phyloP scores from a whole-genome alignment of 2,888 invertebrate species.

The Drosophila mimica region DNA sequence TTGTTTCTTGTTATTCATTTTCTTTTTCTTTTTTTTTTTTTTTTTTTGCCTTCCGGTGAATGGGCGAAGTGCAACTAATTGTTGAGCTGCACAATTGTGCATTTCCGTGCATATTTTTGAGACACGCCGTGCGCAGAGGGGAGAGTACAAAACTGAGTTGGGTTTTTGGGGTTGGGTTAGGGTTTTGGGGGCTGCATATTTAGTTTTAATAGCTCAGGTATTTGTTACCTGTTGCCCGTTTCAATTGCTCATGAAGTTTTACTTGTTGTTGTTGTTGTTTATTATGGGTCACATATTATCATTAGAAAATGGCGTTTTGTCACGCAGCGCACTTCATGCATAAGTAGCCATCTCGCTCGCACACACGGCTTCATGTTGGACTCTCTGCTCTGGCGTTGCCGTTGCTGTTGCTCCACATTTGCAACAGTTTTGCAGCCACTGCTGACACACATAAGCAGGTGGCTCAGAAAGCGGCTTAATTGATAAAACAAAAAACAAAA shows the following conservation, averaged over 20 bases:
- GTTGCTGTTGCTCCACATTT: slow-evolving; percentile 20
- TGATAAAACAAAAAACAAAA: slow-evolving; percentile 39
- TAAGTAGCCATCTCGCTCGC: slow-evolving; percentile 45
- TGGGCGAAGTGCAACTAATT: slow-evolving; percentile 78
- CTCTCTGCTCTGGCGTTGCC: slow-evolving; percentile 1
- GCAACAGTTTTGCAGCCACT: slow-evolving; percentile 41
- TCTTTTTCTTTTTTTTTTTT: slow-evolving; percentile 26
- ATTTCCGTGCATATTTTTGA: slow-evolving; percentile 83
- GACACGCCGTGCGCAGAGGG: slow-evolving; percentile 16
- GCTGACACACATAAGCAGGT: slow-evolving; percentile 43
- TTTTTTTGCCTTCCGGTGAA: slow-evolving; percentile 57
- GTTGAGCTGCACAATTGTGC: slow-evolving; percentile 84
- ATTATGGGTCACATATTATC: slow-evolving; percentile 81
- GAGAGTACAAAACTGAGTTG: not conserved
- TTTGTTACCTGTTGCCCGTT: slow-evolving; percentile 81
- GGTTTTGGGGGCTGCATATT: slow-evolving; percentile 66
- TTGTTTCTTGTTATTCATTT: slow-evolving; percentile 26
- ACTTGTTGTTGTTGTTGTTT: slow-evolving; percentile 57
- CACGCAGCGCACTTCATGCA: slow-evolving; percentile 79
- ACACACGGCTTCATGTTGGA: slow-evolving; percentile 10
- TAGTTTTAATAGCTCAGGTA: slow-evolving; percentile 79
- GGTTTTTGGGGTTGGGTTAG: not conserved
- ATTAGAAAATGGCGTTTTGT: slow-evolving; percentile 83
- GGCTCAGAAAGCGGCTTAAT: slow-evolving; percentile 35
- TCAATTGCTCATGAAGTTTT: slow-evolving; percentile 68